Conservation (phyloP, 2,113 vertebrate species). For the Montifringilla adamsi region DNA sequence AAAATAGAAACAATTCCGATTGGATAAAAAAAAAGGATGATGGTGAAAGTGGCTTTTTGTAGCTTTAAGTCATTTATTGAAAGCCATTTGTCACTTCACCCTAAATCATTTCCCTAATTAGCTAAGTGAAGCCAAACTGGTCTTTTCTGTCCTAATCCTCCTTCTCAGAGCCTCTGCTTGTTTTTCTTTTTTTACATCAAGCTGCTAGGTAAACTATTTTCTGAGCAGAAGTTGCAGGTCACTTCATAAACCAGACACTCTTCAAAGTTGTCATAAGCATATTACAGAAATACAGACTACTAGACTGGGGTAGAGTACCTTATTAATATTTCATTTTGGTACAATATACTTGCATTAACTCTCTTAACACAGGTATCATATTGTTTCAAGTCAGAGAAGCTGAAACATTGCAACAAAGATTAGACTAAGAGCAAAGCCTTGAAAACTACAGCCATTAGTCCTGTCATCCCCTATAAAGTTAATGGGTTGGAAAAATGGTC, state of each 20-base stretch:
- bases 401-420: slow-evolving; percentile 60
- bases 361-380: slow-evolving; percentile 62
- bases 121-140: slow-evolving; percentile 41
- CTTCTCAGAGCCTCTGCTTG: slow-evolving; percentile 25
- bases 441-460: slow-evolving; percentile 67
- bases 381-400: slow-evolving; percentile 55
- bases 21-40: neutral
- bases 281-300: slow-evolving; percentile 50
- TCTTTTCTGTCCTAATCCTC: slow-evolving; percentile 51
- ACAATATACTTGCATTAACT: slow-evolving; percentile 68
- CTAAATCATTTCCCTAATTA: slow-evolving; percentile 44
- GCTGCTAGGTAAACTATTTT: slow-evolving; percentile 32
- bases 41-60: slow-evolving; percentile 5
- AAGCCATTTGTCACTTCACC: slow-evolving; percentile 1
- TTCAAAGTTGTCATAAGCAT: slow-evolving; percentile 52
- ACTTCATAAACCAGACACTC: slow-evolving; percentile 42
- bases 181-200: neutral
- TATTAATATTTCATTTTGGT: slow-evolving; percentile 70
- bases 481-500: slow-evolving; percentile 72
- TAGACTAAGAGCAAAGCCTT: slow-evolving; percentile 59
- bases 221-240: slow-evolving; percentile 42
- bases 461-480: slow-evolving; percentile 68
- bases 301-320: slow-evolving; percentile 23
- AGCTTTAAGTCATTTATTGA: neutral
- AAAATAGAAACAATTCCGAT: neutral